Percentiles rank a stretch among this genome's conserved stretches.
phyloP scores from a whole-genome alignment of 2,797 vertebrate species.

The Morelia viridis region DNA sequence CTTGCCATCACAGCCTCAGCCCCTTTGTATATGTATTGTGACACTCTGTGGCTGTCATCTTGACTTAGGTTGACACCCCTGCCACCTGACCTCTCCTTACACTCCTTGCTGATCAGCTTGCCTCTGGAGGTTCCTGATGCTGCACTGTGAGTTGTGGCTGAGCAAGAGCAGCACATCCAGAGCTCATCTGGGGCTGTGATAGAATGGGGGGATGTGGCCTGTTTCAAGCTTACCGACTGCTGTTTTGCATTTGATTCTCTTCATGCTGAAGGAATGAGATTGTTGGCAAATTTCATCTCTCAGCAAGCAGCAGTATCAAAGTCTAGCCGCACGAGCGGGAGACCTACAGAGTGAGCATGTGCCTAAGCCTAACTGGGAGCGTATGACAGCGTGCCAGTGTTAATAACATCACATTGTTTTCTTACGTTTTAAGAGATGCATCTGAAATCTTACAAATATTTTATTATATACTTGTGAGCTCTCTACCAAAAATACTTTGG shows the following conservation, averaged over 20 bases:
- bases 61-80: too few species aligned
- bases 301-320: not conserved
- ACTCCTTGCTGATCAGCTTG: not conserved
- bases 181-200: not conserved
- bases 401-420: not conserved
- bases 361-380: not conserved
- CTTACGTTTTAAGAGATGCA: not conserved
- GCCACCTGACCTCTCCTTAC: too few species aligned
- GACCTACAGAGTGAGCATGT: not conserved
- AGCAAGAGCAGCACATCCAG: not conserved
- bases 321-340: not conserved
- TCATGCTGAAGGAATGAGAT: not conserved
- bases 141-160: not conserved
- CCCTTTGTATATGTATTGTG: not conserved
- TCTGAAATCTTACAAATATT: not conserved
- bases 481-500: not conserved
- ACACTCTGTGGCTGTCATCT: too few species aligned
- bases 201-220: too few species aligned
- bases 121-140: too few species aligned
- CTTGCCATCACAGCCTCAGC: not conserved
- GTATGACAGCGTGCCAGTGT: not conserved
- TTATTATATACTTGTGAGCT: too few species aligned
- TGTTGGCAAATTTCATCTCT: not conserved
- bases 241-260: not conserved
- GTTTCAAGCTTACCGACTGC: not conserved